These are phyloP conservation scores for Eumerus sabulonum DNA, from an alignment of 2,888 invertebrate species.

Conservation along the genomic window DNA sequence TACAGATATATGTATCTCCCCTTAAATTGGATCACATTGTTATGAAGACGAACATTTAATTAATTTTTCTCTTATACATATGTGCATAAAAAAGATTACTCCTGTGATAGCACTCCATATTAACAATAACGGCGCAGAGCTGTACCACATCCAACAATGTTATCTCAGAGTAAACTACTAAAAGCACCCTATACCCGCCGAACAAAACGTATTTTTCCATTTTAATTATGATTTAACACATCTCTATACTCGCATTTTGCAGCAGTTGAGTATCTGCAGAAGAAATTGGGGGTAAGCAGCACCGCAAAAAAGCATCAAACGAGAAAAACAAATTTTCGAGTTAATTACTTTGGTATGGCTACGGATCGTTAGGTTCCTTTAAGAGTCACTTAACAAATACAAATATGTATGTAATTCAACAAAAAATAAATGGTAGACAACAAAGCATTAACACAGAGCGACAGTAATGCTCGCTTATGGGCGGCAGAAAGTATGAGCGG, in stretches of 20 bases:
- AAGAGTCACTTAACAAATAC: conserved; percentile 57
- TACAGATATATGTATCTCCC: too few relatives aligned
- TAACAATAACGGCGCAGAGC: conserved; percentile 10
- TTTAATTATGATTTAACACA: conserved; percentile 56
- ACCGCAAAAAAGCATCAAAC: neutral
- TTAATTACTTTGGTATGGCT: conserved; percentile 53
- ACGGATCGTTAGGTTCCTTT: conserved; percentile 41
- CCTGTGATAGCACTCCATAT: neutral
- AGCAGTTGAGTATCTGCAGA: neutral
- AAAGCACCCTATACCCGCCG: conserved; percentile 4
- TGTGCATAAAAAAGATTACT: neutral
- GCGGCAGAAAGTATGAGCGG: neutral
- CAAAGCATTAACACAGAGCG: conserved; percentile 40
- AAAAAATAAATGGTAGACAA: conserved; percentile 56
- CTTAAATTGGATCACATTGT: neutral
- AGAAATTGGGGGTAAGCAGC: neutral
- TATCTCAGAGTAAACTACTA: conserved; percentile 30
- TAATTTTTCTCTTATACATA: neutral
- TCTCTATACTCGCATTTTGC: neutral
- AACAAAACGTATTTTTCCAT: conserved; percentile 10
- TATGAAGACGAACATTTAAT: neutral
- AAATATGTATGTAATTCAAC: conserved; percentile 63
- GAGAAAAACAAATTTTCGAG: conserved; percentile 36
- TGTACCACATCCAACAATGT: conserved; percentile 10
- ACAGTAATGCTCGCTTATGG: neutral